Base-by-base conservation (phyloP, 2,113 vertebrate genomes). In the Pipa parva region DNA sequence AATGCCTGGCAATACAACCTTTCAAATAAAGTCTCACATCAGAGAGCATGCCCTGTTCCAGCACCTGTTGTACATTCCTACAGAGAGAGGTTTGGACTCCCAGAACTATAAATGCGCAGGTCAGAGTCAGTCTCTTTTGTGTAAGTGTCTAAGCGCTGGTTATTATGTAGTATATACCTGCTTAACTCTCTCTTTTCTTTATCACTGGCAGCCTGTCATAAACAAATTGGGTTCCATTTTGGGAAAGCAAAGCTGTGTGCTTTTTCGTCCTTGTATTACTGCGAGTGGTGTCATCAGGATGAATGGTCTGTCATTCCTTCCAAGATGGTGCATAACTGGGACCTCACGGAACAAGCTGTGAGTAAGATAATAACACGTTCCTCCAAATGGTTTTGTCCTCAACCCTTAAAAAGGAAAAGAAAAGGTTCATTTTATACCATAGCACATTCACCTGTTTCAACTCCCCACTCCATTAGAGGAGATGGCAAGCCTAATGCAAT, bases 91-190 rank as follows among this genome's bases (percentile, higher is more conserved):
- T 1, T 78, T 99, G 55, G 95, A 97, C 64, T 68, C 84, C 0
- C 96, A 99, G 85, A 89, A 85, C 83, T 97, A 93, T 81, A 97
- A 89, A 81, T 99, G 97, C 60, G 94, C 96, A 92, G 95, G 97
- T 98, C 81, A 37, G 65, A 51, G 12, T 9, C 17, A 4, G 18
- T 22, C 18, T 21, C 18, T 49, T 22, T 46, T 17, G 15, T 42
- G 11, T 5, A 45, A 4, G 13, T 5, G 4, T 9, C 12, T 45
- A 17, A 15, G 2, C 1, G 52, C 52, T 20, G 17, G 15, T 1
- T 7, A 7, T 2, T 10, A 1, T 17, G 11, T 15, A 1, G 54
- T 21, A 3, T 28, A 31, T 22, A 5, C 29, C 4, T n/a, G n/a
- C n/a, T n/a, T n/a, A n/a, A n/a, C n/a, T n/a, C 11, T 1, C 12